Conservation (phyloP, 2,888 invertebrate genomes). For the Leptura quadrifasciata region DNA sequence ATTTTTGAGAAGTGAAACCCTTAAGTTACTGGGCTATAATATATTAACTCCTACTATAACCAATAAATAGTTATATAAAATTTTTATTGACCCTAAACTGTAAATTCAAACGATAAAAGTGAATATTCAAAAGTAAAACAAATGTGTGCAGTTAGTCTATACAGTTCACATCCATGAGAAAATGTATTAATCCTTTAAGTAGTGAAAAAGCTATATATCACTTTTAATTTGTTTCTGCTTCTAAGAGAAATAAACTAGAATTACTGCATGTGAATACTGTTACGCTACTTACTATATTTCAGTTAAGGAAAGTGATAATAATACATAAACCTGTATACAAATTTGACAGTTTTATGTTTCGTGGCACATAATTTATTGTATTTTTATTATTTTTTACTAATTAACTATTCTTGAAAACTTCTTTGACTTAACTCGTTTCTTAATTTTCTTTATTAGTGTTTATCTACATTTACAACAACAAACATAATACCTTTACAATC, state of each 20-base stretch:
- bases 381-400: no score
- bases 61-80: background rate
- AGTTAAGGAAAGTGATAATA: background rate
- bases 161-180: background rate
- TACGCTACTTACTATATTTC: background rate
- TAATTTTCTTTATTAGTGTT: no score
- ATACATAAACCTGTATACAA: background rate
- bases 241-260: background rate
- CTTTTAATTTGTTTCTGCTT: slow-evolving; percentile 1
- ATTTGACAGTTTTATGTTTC: background rate
- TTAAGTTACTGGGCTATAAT: no score
- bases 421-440: no score
- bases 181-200: background rate
- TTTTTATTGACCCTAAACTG: background rate
- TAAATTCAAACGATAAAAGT: background rate
- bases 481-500: no score
- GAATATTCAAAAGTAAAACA: background rate
- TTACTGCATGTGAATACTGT: background rate
- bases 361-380: no score
- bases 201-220: background rate
- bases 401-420: no score
- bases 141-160: background rate
- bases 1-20: no score
- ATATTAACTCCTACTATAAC: background rate
- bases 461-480: no score